Conservation (phyloP, 2,797 vertebrate genomes). For the Rhinatrema bivittatum region DNA sequence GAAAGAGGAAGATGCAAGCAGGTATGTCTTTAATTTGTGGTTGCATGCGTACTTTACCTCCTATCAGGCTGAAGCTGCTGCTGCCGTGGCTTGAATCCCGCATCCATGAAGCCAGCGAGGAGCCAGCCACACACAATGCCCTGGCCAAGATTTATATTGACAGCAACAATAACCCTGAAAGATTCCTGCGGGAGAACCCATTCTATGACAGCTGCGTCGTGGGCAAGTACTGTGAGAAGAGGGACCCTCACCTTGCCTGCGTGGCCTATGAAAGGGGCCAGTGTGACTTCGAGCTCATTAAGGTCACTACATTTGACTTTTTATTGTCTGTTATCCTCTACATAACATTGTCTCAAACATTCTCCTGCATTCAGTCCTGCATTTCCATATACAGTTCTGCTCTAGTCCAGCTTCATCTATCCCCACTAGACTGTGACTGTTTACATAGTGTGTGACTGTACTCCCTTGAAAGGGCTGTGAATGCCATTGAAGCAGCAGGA, state of each 20-base stretch:
- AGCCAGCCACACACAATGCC: conserved; percentile 87
- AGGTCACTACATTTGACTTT: conserved; percentile 56
- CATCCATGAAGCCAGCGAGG: conserved; percentile 88
- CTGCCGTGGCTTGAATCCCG: conserved; percentile 88
- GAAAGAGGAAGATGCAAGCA: too few relatives aligned
- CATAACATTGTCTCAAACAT: too few relatives aligned
- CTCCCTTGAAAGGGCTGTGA: too few relatives aligned
- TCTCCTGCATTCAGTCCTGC: too few relatives aligned
- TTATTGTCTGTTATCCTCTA: neutral
- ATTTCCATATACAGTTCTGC: too few relatives aligned
- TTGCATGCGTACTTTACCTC: too few relatives aligned
- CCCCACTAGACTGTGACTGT: too few relatives aligned
- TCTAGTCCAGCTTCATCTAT: too few relatives aligned
- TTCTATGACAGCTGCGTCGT: conserved; percentile 87
- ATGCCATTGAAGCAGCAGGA: too few relatives aligned
- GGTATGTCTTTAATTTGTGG: too few relatives aligned
- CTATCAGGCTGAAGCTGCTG: conserved; percentile 77
- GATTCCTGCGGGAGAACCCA: conserved; percentile 83
- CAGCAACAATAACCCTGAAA: conserved; percentile 88
- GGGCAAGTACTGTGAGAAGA: conserved; percentile 90
- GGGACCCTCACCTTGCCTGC: conserved; percentile 88
- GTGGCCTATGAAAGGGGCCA: conserved; percentile 87
- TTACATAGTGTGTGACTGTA: too few relatives aligned
- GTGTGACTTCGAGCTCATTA: conserved; percentile 86
- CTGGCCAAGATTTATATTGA: conserved; percentile 93